Evolutionary conservation across 2,113 vertebrate genomes (phyloP), one percentile per base, ranked within the genome.

Genomic region (Menura novaehollandiae): DNA sequence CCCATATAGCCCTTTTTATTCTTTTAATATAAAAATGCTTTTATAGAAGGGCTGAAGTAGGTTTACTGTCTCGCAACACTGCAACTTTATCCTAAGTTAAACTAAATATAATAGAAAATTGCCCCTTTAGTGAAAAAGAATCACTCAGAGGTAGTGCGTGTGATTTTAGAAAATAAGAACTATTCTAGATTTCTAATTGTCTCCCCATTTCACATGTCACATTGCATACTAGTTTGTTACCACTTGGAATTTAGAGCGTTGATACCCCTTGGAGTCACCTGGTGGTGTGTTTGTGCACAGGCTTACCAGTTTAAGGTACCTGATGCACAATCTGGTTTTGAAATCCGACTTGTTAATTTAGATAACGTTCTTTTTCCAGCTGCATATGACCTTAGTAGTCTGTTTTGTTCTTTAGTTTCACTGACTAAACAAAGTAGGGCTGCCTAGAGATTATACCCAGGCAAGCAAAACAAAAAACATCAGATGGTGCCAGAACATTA

Each of bases 391-490:
- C 26, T 77, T 76, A 91, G 64, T 77, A 75, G 76, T 66, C 80
- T 84, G 83, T n/a, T 96, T 85, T 86, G 74, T 89, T 89, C 71
- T 92, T 94, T 47, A 84, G 64, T 92, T 95, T 95, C 82, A 89
- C 89, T 91, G 91, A 37, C 79, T 74, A 93, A 97, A 96, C 75
- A 90, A 63, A 94, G 83, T 0, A 0, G 3, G 32, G 78, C 93
- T 95, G 93, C 92, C 92, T 95, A 28, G 93, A 92, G 90, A 93
- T 96, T 72, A 88, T 91, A 96, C 85, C 35, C 68, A 71, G 46
- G 90, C 92, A 92, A 86, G 82, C 88, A 95, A 96, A 96, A 94
- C 93, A 96, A 78, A 94, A 94, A 96, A 93, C 93, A 93, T 95
- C 67, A 86, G 82, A 94, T 90, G 92, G 72, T 95, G 95, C 95